These are phyloP conservation scores for Ethmia dodecea DNA, from an alignment of 2,888 invertebrate species.

Conservation along the genomic window DNA sequence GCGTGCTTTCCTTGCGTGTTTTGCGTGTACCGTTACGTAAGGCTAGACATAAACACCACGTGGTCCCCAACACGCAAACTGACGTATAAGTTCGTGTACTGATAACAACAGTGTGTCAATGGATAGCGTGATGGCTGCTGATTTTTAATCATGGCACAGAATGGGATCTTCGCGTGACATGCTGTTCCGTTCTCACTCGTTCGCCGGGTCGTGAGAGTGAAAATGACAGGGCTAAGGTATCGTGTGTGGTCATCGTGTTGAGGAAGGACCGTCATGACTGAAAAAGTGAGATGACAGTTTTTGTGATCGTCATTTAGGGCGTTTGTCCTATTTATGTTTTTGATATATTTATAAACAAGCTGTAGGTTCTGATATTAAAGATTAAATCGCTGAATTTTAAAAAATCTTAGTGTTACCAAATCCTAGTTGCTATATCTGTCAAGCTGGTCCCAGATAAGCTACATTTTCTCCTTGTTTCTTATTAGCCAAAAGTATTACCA, in stretches of 20 bases:
- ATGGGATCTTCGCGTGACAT: constrained; percentile 54
- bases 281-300: too few species aligned
- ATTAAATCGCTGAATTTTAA: too few species aligned
- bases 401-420: too few species aligned
- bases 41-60: constrained; percentile 44
- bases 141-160: constrained; percentile 54
- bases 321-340: too few species aligned
- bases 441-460: too few species aligned
- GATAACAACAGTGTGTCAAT: constrained; percentile 52
- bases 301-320: too few species aligned
- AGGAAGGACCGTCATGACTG: too few species aligned
- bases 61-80: constrained; percentile 55
- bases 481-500: too few species aligned
- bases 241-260: constrained; percentile 27
- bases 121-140: constrained; percentile 63
- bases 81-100: constrained; percentile 35
- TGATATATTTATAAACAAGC: too few species aligned
- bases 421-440: too few species aligned
- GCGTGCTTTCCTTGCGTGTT: constrained; percentile 52
- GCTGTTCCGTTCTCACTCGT: constrained; percentile 14
- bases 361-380: too few species aligned
- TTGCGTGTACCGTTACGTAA: constrained; percentile 35
- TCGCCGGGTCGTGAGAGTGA: constrained; percentile 16
- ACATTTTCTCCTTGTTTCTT: too few species aligned
- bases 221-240: constrained; percentile 18